phyloP scores from a whole-genome alignment of 2,888 invertebrate genomes.

The Palloptera scutellata region DNA sequence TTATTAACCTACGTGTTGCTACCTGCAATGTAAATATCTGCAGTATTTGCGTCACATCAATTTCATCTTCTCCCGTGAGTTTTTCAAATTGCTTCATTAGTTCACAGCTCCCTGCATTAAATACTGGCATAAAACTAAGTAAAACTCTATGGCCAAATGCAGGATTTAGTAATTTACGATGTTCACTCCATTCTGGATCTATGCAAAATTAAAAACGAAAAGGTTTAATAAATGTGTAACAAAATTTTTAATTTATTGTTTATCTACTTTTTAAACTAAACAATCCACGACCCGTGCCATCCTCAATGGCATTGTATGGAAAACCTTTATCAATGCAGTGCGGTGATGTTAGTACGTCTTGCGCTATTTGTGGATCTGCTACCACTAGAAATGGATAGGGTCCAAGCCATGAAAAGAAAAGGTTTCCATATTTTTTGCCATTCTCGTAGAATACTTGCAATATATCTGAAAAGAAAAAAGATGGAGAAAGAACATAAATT shows the following conservation, averaged over 20 bases:
- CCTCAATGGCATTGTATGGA: conserved; percentile 54
- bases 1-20: conserved; percentile 52
- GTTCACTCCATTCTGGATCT: conserved; percentile 57
- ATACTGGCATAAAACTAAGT: conserved; percentile 55
- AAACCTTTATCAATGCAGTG: conserved; percentile 56
- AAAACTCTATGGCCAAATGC: conserved; percentile 57
- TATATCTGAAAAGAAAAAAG: conserved; percentile 42
- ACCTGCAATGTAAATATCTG: conserved; percentile 53
- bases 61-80: conserved; percentile 42
- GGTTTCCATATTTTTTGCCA: conserved; percentile 46
- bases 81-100: conserved; percentile 44
- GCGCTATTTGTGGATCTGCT: conserved; percentile 52
- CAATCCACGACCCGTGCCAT: conserved; percentile 54
- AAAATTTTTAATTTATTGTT: background rate
- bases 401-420: conserved; percentile 57
- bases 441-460: conserved; percentile 43
- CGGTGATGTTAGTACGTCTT: conserved; percentile 56
- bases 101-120: conserved; percentile 50
- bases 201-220: background rate
- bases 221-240: background rate
- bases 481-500: background rate
- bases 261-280: conserved; percentile 52
- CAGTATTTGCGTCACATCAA: conserved; percentile 48
- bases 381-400: conserved; percentile 57
- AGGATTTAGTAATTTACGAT: conserved; percentile 57